Base-by-base conservation (phyloP, 2,888 invertebrate species). In the Drosophila kambysellisi region DNA sequence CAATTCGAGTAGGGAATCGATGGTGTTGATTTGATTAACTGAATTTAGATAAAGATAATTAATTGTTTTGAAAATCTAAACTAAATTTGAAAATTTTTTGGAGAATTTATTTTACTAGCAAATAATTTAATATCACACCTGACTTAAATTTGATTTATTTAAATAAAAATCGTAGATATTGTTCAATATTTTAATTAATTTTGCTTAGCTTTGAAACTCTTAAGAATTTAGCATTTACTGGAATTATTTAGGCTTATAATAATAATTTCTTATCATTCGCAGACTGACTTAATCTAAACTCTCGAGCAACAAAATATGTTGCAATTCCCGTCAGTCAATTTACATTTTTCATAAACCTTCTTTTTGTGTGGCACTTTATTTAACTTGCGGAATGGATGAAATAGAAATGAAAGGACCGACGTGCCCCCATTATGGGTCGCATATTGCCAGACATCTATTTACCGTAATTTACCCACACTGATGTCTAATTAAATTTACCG, bases 401-500 rank as follows among this genome's bases (percentile, higher is more conserved):
- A 65, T 69, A 64, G 66, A 65, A 63, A 67, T 59, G 74, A 57
- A 41, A 54, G 52, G 46, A 46, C 15, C 46, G 58, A 41, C 37
- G 56, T 48, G 33, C 17, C 46, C 61, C 56, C 60, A 52, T 64
- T 72, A 61, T 43, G 63, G 54, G 65, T 37, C 68, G 69, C 71
- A 74, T 88, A 81, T 81, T 73, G 74, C 68, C 77, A 90, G 84
- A 86, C 89, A 80, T 90, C 82, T 88, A 88, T 88, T 89, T 82
- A 80, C 84, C 80, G 87, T 90, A 79, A 86, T 89, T 89, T 79
- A 70, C 86, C 70, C 87, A 86, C 82, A 82, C 88, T 83, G 69
- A 69, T 46, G 77, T 81, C 76, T 88, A 91, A 88, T 88, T 88
- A 91, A 88, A 88, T 88, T 89, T 88, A 90, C 91, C 88, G 89